Evolutionary conservation across 2,888 invertebrate genomes (phyloP).

Genomic region (Eupithecia tripunctaria): DNA sequence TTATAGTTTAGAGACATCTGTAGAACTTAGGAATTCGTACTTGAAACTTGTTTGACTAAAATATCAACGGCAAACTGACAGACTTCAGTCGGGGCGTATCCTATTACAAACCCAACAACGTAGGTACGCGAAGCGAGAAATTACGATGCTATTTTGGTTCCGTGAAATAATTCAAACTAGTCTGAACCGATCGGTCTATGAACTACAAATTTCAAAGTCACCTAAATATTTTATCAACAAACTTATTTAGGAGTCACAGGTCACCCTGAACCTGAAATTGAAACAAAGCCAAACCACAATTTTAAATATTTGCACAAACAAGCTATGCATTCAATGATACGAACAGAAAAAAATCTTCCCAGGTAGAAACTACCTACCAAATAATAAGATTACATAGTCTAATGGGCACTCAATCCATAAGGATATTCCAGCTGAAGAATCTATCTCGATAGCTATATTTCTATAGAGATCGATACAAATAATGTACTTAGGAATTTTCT

Average conservation of each 20-base stretch:
- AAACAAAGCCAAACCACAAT: slow-evolving; percentile 35
- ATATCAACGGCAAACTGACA: slow-evolving; percentile 74
- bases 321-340: slow-evolving; percentile 13
- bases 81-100: slow-evolving; percentile 70
- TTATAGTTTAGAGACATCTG: slow-evolving; percentile 54
- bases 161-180: slow-evolving; percentile 51
- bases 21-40: slow-evolving; percentile 32
- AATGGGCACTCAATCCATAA: background rate
- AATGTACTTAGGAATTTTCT: slow-evolving; percentile 12
- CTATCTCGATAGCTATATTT: background rate
- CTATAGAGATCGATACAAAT: background rate
- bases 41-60: slow-evolving; percentile 68
- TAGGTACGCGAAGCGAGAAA: slow-evolving; percentile 59
- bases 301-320: slow-evolving; percentile 19
- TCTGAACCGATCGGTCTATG: background rate
- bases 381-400: background rate
- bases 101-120: slow-evolving; percentile 60
- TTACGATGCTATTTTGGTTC: slow-evolving; percentile 60
- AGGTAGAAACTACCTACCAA: background rate
- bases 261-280: slow-evolving; percentile 34
- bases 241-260: slow-evolving; percentile 5
- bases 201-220: slow-evolving; percentile 30
- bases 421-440: background rate
- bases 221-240: slow-evolving; percentile 8
- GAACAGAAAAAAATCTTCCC: background rate